A percentile compares a stretch with the other conserved stretches of the same genome.
Conservation (phyloP, 2,113 vertebrate species). For the Ammospiza nelsoni region DNA sequence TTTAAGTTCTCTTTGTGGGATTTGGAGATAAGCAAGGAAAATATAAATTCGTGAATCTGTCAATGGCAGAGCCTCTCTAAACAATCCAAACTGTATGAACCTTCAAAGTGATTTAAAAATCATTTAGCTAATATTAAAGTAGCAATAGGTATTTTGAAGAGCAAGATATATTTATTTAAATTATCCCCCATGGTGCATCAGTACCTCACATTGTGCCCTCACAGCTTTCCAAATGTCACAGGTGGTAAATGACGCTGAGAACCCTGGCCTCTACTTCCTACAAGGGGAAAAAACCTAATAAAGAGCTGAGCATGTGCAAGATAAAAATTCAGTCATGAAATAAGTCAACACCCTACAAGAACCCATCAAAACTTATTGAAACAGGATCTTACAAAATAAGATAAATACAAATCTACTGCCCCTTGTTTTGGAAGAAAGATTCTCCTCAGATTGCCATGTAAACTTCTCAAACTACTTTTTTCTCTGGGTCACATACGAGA, state of each 20-base stretch:
- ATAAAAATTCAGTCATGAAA: not conserved
- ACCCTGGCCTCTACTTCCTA: not conserved
- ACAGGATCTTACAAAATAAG: not conserved
- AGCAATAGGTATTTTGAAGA: conserved; percentile 46
- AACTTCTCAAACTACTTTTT: not conserved
- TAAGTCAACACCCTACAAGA: not conserved
- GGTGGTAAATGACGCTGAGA: not conserved
- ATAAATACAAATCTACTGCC: not conserved
- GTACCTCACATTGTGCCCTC: conserved; percentile 26
- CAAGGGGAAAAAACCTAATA: not conserved
- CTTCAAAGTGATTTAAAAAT: conserved; percentile 56
- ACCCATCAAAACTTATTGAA: not conserved
- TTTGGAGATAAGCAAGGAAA: conserved; percentile 47
- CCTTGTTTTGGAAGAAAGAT: not conserved
- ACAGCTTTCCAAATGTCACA: conserved; percentile 32
- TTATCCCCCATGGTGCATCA: conserved; percentile 35
- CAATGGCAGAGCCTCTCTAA: not conserved
- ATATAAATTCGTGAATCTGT: not conserved
- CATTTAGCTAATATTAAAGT: conserved; percentile 36
- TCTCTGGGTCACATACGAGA: not conserved
- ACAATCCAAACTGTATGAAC: conserved; percentile 42
- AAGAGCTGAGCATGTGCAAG: not conserved
- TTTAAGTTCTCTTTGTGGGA: conserved; percentile 7
- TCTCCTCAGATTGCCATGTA: not conserved
- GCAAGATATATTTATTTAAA: conserved; percentile 43